Percentiles rank a stretch among this genome's conserved stretches.
Evolutionary conservation across 2,797 vertebrate species (phyloP).

Genomic region (Discoglossus pictus): DNA sequence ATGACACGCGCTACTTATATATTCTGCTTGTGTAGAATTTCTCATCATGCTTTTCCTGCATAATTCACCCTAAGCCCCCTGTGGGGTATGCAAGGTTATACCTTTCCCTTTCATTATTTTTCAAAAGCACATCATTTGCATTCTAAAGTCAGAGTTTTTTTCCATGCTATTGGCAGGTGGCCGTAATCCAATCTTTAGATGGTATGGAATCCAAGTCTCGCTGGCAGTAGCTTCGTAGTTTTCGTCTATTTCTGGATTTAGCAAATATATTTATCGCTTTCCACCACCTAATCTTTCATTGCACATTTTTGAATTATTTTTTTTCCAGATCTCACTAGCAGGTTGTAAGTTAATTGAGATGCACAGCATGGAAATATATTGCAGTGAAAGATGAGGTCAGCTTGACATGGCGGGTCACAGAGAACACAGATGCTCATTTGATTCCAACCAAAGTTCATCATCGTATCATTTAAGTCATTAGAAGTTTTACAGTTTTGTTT

Average conservation of each 20-base stretch:
- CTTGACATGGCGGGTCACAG: background rate
- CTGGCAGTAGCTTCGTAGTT: no score
- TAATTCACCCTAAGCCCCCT: conserved; percentile 34
- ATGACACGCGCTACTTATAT: conserved; percentile 19
- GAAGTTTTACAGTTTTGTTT: conserved; percentile 4
- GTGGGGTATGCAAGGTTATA: conserved; percentile 40
- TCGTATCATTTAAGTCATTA: conserved; percentile 7
- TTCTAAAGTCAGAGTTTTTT: conserved; percentile 8
- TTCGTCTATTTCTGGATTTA: background rate
- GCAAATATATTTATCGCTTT: no score
- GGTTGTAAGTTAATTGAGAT: conserved; percentile 5
- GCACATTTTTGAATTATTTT: no score
- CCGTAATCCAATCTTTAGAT: background rate
- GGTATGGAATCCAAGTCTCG: background rate
- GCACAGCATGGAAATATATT: background rate
- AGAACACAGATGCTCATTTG: conserved; percentile 21
- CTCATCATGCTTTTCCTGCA: conserved; percentile 28
- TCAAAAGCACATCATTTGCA: conserved; percentile 23
- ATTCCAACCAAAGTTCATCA: conserved; percentile 12
- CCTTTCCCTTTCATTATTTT: conserved; percentile 32
- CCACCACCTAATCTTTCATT: no score
- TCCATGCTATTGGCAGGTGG: background rate
- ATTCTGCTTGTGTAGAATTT: conserved; percentile 23
- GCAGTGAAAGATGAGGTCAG: conserved; percentile 15
- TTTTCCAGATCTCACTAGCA: background rate